A percentile compares a stretch with the other conserved stretches of the same genome.
phyloP scores from a whole-genome alignment of 2,797 vertebrate species.

The Xiphorhynchus erythropygius region DNA sequence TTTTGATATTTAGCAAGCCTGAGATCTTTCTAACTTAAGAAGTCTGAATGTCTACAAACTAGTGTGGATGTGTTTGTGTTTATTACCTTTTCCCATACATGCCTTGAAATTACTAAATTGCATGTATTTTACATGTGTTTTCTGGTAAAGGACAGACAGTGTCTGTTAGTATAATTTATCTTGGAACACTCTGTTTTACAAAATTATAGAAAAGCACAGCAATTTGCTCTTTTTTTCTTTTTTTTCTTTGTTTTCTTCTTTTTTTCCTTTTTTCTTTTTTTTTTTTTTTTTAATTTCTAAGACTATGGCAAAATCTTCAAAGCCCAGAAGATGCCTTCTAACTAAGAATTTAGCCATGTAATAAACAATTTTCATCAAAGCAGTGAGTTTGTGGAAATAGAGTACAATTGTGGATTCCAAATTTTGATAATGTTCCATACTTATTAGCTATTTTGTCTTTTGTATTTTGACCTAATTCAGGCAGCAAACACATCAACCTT shows the following conservation, averaged over 20 bases:
- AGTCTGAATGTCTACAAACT: constrained; percentile 78
- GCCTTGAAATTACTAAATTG: constrained; percentile 83
- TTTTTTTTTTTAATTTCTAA: constrained; percentile 80
- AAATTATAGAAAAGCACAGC: constrained; percentile 96
- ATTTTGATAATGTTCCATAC: constrained; percentile 78
- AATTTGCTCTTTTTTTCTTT: constrained; percentile 88
- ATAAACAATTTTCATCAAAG: constrained; percentile 88
- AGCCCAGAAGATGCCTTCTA: constrained; percentile 85
- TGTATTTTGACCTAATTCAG: constrained; percentile 82
- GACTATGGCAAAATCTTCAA: constrained; percentile 88
- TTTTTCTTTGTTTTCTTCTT: constrained; percentile 73
- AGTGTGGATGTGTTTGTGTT: constrained; percentile 78
- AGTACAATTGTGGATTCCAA: constrained; percentile 77
- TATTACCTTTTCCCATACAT: constrained; percentile 78
- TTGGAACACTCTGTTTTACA: constrained; percentile 84
- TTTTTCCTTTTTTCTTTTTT: constrained; percentile 76
- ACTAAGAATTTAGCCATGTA: constrained; percentile 80
- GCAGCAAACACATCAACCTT: constrained; percentile 70
- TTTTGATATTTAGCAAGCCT: constrained; percentile 76
- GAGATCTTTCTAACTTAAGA: constrained; percentile 75
- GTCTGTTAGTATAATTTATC: constrained; percentile 91
- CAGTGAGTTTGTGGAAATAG: constrained; percentile 70
- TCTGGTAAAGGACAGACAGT: constrained; percentile 83
- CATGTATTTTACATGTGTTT: constrained; percentile 86
- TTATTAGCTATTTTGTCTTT: constrained; percentile 82